These are phyloP conservation scores for Anthonomus grandis DNA, from an alignment of 1,140 invertebrate species.

Conservation along the genomic window DNA sequence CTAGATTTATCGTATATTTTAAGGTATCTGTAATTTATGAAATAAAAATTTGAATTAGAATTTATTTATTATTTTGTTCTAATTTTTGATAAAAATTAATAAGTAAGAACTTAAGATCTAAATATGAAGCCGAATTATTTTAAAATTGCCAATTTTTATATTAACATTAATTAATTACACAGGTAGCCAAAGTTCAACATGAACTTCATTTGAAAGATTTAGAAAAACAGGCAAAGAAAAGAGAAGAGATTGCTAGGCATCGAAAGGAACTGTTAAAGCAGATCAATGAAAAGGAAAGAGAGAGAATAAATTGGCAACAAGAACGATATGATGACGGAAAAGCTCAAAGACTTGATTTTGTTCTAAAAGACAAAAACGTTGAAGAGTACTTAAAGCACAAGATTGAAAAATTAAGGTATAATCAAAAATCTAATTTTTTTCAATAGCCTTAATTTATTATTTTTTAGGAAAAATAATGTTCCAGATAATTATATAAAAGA, in stretches of 20 bases:
- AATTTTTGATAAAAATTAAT: neutral
- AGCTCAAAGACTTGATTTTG: constrained; percentile 56
- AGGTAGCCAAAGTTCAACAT: constrained; percentile 41
- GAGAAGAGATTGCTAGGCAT: constrained; percentile 50
- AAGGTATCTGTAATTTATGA: no score
- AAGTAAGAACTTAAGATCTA: neutral
- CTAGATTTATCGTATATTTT: no score
- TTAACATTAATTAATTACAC: neutral
- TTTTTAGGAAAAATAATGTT: constrained; percentile 30
- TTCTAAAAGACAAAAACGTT: constrained; percentile 55
- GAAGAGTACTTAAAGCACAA: constrained; percentile 58
- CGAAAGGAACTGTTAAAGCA: constrained; percentile 56
- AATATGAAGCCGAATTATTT: no score
- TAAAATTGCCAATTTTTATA: neutral
- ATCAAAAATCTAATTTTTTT: no score
- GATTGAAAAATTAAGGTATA: constrained; percentile 54
- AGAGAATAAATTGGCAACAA: constrained; percentile 58
- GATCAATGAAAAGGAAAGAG: constrained; percentile 66
- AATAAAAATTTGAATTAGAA: no score
- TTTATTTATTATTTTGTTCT: no score
- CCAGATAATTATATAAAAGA: constrained; percentile 34
- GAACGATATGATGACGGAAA: constrained; percentile 63
- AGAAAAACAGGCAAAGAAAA: constrained; percentile 51
- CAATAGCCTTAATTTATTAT: constrained; percentile 12
- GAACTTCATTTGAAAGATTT: constrained; percentile 48